Percentiles rank a stretch among this genome's conserved stretches.
Conservation (phyloP, 2,797 vertebrate species). For the Phyllotis vaccarum region DNA sequence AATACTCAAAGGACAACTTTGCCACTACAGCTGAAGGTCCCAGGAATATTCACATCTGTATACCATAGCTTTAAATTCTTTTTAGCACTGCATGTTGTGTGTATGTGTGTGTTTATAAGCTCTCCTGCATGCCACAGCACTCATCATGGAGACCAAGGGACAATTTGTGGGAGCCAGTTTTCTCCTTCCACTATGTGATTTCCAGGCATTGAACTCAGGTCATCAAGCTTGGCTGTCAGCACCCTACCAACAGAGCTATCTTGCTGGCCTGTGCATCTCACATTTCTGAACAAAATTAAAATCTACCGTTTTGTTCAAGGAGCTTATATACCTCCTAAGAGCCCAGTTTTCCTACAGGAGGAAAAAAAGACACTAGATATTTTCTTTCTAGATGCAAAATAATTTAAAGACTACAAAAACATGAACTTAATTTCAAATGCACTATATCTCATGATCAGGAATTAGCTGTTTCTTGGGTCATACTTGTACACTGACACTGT, state of each 20-base stretch:
- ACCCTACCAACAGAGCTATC: not conserved
- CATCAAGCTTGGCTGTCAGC: not conserved
- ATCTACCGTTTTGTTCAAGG: not conserved
- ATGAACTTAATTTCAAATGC: slow-evolving; percentile 49
- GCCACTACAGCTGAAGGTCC: not conserved
- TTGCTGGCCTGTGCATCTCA: not conserved
- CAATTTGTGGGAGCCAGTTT: not conserved
- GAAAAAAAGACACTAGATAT: slow-evolving; percentile 22
- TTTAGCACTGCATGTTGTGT: not conserved
- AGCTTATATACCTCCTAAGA: slow-evolving; percentile 5
- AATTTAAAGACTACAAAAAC: slow-evolving; percentile 18
- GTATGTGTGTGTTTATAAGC: not conserved
- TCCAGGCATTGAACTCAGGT: not conserved
- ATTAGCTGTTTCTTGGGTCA: not conserved
- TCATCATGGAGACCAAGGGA: not conserved
- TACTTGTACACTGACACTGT: not conserved
- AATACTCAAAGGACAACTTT: not conserved
- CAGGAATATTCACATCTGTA: not conserved
- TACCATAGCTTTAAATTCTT: not conserved
- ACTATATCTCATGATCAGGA: slow-evolving; percentile 32
- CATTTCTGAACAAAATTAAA: slow-evolving; percentile 27
- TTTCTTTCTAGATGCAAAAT: slow-evolving; percentile 36
- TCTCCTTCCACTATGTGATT: not conserved
- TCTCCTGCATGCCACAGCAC: not conserved
- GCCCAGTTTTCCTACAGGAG: slow-evolving; percentile 30